Percentiles rank a stretch among this genome's conserved stretches.
Evolutionary conservation across 2,797 vertebrate species (phyloP).

Genomic region (Melopsittacus undulatus): DNA sequence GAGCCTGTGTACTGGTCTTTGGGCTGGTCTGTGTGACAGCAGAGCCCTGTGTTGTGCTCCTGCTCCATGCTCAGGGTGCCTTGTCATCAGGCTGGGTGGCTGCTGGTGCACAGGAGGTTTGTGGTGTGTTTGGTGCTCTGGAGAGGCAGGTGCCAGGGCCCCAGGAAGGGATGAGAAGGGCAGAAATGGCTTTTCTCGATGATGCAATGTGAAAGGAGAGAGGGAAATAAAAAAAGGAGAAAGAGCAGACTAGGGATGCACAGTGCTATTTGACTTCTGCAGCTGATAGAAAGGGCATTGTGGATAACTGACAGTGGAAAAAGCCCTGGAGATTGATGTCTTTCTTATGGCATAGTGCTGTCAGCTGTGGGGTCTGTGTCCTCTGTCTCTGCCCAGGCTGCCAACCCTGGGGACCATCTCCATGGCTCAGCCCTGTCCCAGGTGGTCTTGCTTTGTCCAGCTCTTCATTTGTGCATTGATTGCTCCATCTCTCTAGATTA

Average conservation of each 20-base stretch:
- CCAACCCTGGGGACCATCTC: background rate
- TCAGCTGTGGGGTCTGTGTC: background rate
- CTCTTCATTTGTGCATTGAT: background rate
- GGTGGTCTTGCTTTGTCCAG: background rate
- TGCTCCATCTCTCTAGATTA: background rate
- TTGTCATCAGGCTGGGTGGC: background rate
- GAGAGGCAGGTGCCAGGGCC: background rate
- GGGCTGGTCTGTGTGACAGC: background rate
- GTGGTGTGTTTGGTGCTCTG: background rate
- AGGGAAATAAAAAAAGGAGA: background rate
- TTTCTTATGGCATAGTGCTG: background rate
- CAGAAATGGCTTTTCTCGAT: background rate
- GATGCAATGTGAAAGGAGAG: background rate
- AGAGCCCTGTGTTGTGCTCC: background rate
- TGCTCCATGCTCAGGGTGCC: background rate
- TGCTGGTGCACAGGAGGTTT: background rate
- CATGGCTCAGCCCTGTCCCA: background rate
- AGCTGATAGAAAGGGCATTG: background rate
- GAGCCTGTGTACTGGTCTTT: background rate
- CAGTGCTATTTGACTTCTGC: background rate
- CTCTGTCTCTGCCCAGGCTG: background rate
- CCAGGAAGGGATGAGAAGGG: background rate
- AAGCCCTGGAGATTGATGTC: background rate
- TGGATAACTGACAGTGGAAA: background rate
- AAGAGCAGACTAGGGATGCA: background rate